A percentile compares a stretch with the other conserved stretches of the same genome.
phyloP scores from a whole-genome alignment of 2,113 vertebrate species.

The Chaetura pelagica region DNA sequence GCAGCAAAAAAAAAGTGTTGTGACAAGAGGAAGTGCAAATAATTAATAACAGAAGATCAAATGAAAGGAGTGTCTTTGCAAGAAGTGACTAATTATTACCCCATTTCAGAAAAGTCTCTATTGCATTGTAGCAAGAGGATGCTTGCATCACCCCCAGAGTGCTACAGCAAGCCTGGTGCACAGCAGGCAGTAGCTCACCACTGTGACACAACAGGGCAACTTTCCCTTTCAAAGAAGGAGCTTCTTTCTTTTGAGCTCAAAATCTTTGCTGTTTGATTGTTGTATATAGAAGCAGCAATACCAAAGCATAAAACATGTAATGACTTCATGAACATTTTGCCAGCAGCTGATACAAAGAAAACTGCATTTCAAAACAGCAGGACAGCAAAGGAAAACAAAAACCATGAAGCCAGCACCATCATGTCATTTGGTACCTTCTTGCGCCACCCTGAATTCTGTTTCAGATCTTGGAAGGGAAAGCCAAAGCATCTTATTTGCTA shows the following conservation, averaged over 20 bases:
- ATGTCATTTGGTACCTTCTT: conserved; percentile 11
- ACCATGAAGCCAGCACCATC: neutral
- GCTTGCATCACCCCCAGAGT: neutral
- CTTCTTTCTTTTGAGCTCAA: conserved; percentile 3
- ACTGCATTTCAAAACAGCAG: conserved; percentile 5
- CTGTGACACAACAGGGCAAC: neutral
- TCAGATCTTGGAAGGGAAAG: neutral
- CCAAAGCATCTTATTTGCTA: conserved; percentile 40
- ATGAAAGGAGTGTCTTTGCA: conserved; percentile 25
- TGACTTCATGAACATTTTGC: neutral
- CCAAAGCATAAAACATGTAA: neutral
- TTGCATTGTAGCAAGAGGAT: neutral
- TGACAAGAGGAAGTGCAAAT: conserved; percentile 17
- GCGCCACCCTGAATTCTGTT: neutral
- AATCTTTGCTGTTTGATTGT: neutral
- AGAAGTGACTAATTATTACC: neutral
- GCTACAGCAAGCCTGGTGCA: neutral
- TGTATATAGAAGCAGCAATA: neutral
- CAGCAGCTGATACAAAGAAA: conserved; percentile 30
- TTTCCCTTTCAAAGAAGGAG: neutral
- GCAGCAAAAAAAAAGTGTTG: neutral
- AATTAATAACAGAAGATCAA: conserved; percentile 40
- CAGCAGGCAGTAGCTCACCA: neutral
- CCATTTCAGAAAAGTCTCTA: neutral
- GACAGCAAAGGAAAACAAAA: conserved; percentile 1